A percentile compares a stretch with the other conserved stretches of the same genome.
Evolutionary conservation across 2,888 invertebrate genomes (phyloP).

Genomic region (Watsonalla binaria): DNA sequence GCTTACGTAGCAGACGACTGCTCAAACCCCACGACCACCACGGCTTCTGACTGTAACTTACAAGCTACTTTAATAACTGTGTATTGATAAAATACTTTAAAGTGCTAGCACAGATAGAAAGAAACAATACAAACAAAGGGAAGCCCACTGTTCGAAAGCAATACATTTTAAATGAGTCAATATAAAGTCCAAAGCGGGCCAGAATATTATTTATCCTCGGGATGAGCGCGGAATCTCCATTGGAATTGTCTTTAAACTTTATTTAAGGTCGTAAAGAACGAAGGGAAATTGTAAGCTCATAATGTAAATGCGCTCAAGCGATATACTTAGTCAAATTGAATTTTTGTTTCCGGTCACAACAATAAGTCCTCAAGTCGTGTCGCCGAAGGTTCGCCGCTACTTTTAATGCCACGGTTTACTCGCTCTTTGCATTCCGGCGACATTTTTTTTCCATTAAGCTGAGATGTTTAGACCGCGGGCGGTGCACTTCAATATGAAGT

Average conservation of each 20-base stretch:
- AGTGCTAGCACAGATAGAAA: background rate
- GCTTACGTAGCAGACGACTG: no score
- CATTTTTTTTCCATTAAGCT: constrained; percentile 12
- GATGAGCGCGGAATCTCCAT: constrained; percentile 14
- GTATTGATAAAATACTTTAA: no score
- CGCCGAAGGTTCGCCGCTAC: constrained; percentile 5
- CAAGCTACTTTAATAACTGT: no score
- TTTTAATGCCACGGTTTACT: constrained; percentile 11
- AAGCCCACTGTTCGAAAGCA: constrained; percentile 1
- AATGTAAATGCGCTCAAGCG: constrained; percentile 43
- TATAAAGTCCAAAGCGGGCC: constrained; percentile 23
- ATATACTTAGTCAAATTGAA: constrained; percentile 43
- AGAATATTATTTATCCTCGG: constrained; percentile 30
- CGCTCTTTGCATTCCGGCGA: constrained; percentile 6
- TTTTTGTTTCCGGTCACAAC: constrained; percentile 27
- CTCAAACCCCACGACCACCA: no score
- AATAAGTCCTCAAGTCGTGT: constrained; percentile 19
- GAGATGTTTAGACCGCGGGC: background rate
- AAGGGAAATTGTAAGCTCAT: constrained; percentile 37
- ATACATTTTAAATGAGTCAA: constrained; percentile 25
- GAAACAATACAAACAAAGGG: constrained; percentile 4
- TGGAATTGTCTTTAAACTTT: constrained; percentile 26
- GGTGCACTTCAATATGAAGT: no score
- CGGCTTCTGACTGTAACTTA: no score
- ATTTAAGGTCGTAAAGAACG: constrained; percentile 36